Conservation (phyloP, 2,797 vertebrate genomes). For the Esox lucius region DNA sequence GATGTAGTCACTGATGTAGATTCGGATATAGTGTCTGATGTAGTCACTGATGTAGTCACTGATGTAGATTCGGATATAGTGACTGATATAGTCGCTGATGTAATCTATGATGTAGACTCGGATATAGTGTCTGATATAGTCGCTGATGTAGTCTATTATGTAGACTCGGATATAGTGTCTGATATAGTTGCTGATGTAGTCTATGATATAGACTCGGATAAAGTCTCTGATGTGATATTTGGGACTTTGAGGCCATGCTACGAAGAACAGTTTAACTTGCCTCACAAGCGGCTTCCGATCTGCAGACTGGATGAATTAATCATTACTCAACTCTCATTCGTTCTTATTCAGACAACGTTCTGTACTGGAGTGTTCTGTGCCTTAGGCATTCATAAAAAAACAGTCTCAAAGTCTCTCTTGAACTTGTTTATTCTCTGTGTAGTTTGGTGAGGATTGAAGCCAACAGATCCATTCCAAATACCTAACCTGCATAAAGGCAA, state of each 20-base stretch:
- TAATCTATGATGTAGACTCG: no score
- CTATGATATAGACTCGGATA: no score
- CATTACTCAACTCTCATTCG: constrained; percentile 21
- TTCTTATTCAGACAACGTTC: constrained; percentile 17
- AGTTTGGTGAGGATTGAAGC: constrained; percentile 25
- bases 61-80: no score
- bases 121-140: no score
- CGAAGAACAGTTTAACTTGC: constrained; percentile 23
- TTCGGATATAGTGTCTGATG: constrained; percentile 11
- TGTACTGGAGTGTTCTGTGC: background rate
- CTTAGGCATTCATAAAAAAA: constrained; percentile 10
- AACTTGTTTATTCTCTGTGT: constrained; percentile 10
- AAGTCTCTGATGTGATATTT: constrained; percentile 17
- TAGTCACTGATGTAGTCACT: background rate
- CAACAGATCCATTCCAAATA: background rate
- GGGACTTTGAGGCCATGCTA: constrained; percentile 11
- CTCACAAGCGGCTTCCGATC: constrained; percentile 2
- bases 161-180: constrained; percentile 7
- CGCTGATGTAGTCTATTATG: no score
- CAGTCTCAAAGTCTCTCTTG: background rate
- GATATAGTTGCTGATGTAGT: background rate
- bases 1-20: no score
- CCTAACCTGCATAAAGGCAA: background rate
- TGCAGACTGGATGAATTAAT: constrained; percentile 18
- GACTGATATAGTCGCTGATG: no score